Percentiles rank a stretch among this genome's conserved stretches.
These are phyloP conservation scores for Sylvia borin DNA, from an alignment of 2,797 vertebrate genomes.

Conservation along the genomic window DNA sequence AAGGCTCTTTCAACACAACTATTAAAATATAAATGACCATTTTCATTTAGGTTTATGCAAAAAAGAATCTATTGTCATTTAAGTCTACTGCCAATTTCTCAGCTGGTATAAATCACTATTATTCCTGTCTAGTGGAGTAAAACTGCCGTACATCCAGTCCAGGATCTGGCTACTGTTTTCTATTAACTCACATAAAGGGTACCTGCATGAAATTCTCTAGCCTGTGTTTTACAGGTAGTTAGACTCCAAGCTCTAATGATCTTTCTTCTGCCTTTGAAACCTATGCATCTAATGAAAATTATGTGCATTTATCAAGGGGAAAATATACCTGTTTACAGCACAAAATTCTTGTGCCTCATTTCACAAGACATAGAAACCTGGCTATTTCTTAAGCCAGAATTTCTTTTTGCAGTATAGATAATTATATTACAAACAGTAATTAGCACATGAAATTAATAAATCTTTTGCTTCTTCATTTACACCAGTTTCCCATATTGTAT, in stretches of 20 bases:
- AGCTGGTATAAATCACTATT: not conserved
- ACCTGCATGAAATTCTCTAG: not conserved
- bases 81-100: not conserved
- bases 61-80: conserved; percentile 29
- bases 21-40: not conserved
- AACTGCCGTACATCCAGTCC: not conserved
- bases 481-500: conserved; percentile 43
- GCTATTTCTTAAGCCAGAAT: not conserved
- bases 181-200: not conserved
- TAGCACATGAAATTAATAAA: conserved; percentile 43
- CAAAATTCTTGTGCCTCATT: conserved; percentile 10
- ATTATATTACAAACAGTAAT: conserved; percentile 38
- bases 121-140: not conserved
- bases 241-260: conserved; percentile 20
- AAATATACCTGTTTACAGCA: not conserved
- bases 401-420: conserved; percentile 20
- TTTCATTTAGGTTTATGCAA: conserved; percentile 19
- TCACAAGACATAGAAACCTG: not conserved
- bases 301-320: not conserved
- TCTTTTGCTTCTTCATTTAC: conserved; percentile 33
- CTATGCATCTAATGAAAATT: not conserved
- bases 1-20: not conserved
- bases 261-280: conserved; percentile 32
- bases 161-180: not conserved
- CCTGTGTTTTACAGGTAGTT: conserved; percentile 3